phyloP scores from a whole-genome alignment of 2,113 vertebrate species.

The Phalacrocorax aristotelis region DNA sequence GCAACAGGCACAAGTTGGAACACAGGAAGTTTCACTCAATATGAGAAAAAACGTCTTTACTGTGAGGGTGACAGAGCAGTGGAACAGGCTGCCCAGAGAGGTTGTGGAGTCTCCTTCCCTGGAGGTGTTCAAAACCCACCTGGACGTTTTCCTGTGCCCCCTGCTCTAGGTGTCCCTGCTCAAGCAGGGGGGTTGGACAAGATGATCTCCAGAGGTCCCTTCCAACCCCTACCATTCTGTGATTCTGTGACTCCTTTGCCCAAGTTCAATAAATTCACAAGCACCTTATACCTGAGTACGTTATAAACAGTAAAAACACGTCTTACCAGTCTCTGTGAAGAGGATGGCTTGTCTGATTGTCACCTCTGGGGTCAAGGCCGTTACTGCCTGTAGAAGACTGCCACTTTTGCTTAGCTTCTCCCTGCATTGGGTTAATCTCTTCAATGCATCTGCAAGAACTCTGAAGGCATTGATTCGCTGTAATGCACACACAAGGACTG shows the following conservation, averaged over 20 bases:
- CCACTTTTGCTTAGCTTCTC: not conserved
- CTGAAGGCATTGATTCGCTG: slow-evolving; percentile 43
- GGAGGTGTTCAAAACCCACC: no score
- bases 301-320: not conserved
- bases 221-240: no score
- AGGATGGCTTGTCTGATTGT: slow-evolving; percentile 72
- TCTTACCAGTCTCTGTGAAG: slow-evolving; percentile 69
- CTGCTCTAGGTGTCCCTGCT: no score
- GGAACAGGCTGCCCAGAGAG: no score
- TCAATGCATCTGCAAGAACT: slow-evolving; percentile 38
- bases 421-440: not conserved
- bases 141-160: no score
- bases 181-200: no score
- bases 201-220: no score
- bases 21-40: no score
- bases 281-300: not conserved
- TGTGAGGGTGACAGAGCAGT: no score
- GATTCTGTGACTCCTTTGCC: not conserved
- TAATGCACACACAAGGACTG: slow-evolving; percentile 65
- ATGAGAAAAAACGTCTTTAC: no score
- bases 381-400: slow-evolving; percentile 37
- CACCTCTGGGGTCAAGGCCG: slow-evolving; percentile 74
- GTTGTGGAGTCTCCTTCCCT: no score
- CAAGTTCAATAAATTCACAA: not conserved
- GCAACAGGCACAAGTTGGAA: no score